These are phyloP conservation scores for Harmothoe impar DNA, from an alignment of 2,888 invertebrate genomes.

Conservation along the genomic window DNA sequence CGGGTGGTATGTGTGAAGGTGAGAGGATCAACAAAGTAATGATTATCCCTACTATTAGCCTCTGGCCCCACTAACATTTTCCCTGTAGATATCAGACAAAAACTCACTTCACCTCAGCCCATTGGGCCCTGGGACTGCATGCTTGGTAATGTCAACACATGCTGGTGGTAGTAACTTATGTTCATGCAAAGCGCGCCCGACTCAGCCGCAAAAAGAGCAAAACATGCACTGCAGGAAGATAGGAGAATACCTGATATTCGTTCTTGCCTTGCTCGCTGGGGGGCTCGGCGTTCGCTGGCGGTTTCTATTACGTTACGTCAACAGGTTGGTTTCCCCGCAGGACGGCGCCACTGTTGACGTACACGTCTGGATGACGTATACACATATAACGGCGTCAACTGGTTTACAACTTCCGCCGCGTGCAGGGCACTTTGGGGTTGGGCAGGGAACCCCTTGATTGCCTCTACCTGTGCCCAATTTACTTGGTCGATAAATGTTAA, in stretches of 20 bases:
- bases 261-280: background rate
- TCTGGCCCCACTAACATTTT: background rate
- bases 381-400: conserved; percentile 9
- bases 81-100: background rate
- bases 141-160: no score
- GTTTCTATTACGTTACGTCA: conserved; percentile 23
- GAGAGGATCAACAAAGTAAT: background rate
- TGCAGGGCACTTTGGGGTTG: background rate
- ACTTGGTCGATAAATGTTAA: no score
- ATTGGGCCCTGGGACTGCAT: background rate
- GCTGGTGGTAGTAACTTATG: background rate
- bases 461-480: no score
- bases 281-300: background rate
- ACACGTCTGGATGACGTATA: background rate
- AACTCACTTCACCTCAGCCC: background rate
- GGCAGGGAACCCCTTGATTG: background rate
- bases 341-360: conserved; percentile 2
- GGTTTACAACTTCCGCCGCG: background rate
- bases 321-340: background rate
- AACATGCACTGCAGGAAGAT: background rate
- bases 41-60: background rate
- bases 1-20: background rate
- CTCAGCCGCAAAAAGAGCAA: background rate
- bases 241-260: conserved; percentile 1
- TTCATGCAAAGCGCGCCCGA: background rate